Base-by-base conservation (phyloP, 2,888 invertebrate species). In the Dioctria linearis region DNA sequence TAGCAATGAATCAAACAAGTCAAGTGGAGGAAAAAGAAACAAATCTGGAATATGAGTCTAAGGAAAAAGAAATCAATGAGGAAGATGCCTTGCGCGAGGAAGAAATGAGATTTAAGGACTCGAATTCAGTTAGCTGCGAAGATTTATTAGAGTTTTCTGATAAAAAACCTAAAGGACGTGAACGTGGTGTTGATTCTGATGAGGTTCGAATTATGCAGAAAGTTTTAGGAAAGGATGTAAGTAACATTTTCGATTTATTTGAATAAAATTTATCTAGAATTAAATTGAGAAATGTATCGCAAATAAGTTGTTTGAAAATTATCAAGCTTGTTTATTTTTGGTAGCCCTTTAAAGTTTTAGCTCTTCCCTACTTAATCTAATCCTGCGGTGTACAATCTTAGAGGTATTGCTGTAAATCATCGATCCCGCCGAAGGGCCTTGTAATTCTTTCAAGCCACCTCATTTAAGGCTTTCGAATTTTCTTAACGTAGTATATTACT, bases 171-270 rank as follows among this genome's bases (percentile, higher is more conserved):
- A 94, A 94, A 84, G 95, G 96, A 0, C 92, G 94, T 63, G 95
- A 95, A 69, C 92, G 95, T 4, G 96, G 96, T 11, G 93, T 94
- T 11, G 96, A 96, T 87, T 95, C 96, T 0, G 97, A 98, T 86
- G 97, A 97, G 91, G 96, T 97, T 59, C 91, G 97, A 84, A 95
- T 97, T 59, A 96, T 98, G 96, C 92, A 93, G 85, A 97, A 96
- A 90, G 95, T 97, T 37, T 91, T 98, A 66, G 93, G 94, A 82
- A 90, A 92, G 84, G 91, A 93, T 90, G 94, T 94, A 86, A 90
- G 90, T 88, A 80, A 13, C 6, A 5, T 8, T 67, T 51, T 51
- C 25, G 25, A 25, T 25, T 25, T 25, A 25, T 25, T 25, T 25
- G 25, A 25, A 1, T 25, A 25, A 25, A 25, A 25, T 25, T 25